Conservation (phyloP, 30 jellyfish, hydroid and myxozoan species). For the Phacellophora camtschatica region DNA sequence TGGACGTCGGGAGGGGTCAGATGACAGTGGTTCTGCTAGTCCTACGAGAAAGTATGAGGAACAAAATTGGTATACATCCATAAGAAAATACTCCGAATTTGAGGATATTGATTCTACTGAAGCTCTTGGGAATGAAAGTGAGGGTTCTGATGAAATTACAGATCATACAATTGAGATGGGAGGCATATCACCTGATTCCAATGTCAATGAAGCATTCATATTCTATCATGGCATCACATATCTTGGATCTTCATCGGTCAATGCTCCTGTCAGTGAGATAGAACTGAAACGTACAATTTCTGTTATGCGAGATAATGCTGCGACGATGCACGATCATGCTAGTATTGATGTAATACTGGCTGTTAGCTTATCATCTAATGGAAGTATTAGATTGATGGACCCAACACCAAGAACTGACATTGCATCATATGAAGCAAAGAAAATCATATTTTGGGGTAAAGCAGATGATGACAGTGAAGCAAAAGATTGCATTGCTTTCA, state of each 20-base stretch:
- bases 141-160: slow-evolving; percentile 31
- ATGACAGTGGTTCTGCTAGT: background rate
- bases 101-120: slow-evolving; percentile 53
- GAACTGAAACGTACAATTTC: slow-evolving; percentile 82
- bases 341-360: slow-evolving; percentile 73
- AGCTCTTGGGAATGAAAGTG: slow-evolving; percentile 44
- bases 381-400: slow-evolving; percentile 69
- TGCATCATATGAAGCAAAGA: slow-evolving; percentile 65
- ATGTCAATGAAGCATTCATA: slow-evolving; percentile 71
- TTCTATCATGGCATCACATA: slow-evolving; percentile 75
- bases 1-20: background rate
- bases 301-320: slow-evolving; percentile 73
- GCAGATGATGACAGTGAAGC: slow-evolving; percentile 72
- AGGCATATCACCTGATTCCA: slow-evolving; percentile 5
- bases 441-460: slow-evolving; percentile 88
- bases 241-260: slow-evolving; percentile 88
- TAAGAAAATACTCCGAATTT: slow-evolving; percentile 46
- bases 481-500: slow-evolving; percentile 86
- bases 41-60: background rate
- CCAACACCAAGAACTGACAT: slow-evolving; percentile 72
- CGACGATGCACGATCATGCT: slow-evolving; percentile 58
- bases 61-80: slow-evolving; percentile 21
- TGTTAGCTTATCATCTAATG: slow-evolving; percentile 44
- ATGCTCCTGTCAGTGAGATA: slow-evolving; percentile 87
- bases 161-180: slow-evolving; percentile 26